phyloP scores from a whole-genome alignment of 2,888 invertebrate species.

The Phymatocera aterrima region DNA sequence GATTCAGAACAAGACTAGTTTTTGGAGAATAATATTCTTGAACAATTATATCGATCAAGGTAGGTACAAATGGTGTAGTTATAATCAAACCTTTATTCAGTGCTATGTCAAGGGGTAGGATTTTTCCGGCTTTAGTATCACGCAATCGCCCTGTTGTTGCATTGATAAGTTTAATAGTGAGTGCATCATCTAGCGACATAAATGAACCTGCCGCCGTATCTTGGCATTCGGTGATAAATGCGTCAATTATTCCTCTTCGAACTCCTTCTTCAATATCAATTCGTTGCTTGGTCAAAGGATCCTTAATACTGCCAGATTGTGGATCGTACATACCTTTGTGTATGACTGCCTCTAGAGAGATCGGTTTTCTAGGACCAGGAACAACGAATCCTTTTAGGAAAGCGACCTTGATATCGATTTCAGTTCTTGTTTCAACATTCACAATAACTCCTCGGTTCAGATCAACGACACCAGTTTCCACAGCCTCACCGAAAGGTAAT shows the following conservation, averaged over 20 bases:
- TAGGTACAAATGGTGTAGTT: constrained; percentile 83
- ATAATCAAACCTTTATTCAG: constrained; percentile 83
- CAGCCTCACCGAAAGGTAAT: constrained; percentile 87
- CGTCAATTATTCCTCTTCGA: constrained; percentile 87
- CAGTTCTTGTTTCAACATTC: constrained; percentile 82
- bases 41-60: constrained; percentile 85
- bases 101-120: constrained; percentile 84
- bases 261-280: constrained; percentile 87
- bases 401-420: constrained; percentile 83
- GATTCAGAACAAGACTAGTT: constrained; percentile 86
- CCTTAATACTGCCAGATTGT: constrained; percentile 83
- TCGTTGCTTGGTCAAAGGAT: constrained; percentile 83
- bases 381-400: constrained; percentile 84
- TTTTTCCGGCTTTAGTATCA: constrained; percentile 83
- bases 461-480: constrained; percentile 87
- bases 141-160: constrained; percentile 84
- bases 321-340: constrained; percentile 84
- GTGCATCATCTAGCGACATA: constrained; percentile 85
- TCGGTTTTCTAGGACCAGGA: constrained; percentile 82
- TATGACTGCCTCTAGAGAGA: constrained; percentile 88
- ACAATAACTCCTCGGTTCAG: constrained; percentile 84
- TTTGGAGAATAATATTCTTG: constrained; percentile 86
- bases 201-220: constrained; percentile 85
- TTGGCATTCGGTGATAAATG: constrained; percentile 87
- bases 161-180: constrained; percentile 82